These are phyloP conservation scores for Uloborus plumipes DNA, from an alignment of 2,888 invertebrate genomes.

Conservation along the genomic window DNA sequence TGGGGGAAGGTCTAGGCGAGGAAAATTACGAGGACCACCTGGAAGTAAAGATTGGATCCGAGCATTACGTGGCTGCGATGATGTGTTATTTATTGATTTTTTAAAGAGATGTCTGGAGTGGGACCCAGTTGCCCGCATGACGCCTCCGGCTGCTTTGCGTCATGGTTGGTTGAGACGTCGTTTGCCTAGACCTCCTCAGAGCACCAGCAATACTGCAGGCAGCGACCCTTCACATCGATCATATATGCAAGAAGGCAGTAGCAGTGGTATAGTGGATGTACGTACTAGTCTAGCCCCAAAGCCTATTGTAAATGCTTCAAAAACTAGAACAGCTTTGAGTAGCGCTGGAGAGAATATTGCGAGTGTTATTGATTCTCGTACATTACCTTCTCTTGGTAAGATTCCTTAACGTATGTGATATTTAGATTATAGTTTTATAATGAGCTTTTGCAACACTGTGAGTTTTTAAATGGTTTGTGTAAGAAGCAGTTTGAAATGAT, in stretches of 20 bases:
- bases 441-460: slow-evolving; percentile 54
- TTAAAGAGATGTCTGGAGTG: slow-evolving; percentile 95
- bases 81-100: slow-evolving; percentile 96
- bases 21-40: slow-evolving; percentile 94
- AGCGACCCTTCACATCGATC: slow-evolving; percentile 63
- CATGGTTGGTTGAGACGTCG: slow-evolving; percentile 85
- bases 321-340: slow-evolving; percentile 49
- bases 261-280: slow-evolving; percentile 35
- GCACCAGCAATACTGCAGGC: slow-evolving; percentile 65
- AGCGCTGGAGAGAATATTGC: slow-evolving; percentile 51
- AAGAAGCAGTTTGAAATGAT: background rate
- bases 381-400: slow-evolving; percentile 62
- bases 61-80: slow-evolving; percentile 82
- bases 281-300: slow-evolving; percentile 54
- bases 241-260: slow-evolving; percentile 33
- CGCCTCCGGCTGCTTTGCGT: slow-evolving; percentile 88
- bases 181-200: slow-evolving; percentile 69
- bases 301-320: slow-evolving; percentile 31
- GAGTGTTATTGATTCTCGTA: slow-evolving; percentile 43
- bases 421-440: slow-evolving; percentile 62
- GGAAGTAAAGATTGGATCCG: slow-evolving; percentile 90
- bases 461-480: slow-evolving; percentile 32
- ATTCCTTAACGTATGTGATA: slow-evolving; percentile 64
- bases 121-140: slow-evolving; percentile 95
- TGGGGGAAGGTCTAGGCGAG: slow-evolving; percentile 93